A percentile compares a stretch with the other conserved stretches of the same genome.
phyloP scores from a whole-genome alignment of 92 coral and sea anemone genomes.

The Nematostella vectensis region DNA sequence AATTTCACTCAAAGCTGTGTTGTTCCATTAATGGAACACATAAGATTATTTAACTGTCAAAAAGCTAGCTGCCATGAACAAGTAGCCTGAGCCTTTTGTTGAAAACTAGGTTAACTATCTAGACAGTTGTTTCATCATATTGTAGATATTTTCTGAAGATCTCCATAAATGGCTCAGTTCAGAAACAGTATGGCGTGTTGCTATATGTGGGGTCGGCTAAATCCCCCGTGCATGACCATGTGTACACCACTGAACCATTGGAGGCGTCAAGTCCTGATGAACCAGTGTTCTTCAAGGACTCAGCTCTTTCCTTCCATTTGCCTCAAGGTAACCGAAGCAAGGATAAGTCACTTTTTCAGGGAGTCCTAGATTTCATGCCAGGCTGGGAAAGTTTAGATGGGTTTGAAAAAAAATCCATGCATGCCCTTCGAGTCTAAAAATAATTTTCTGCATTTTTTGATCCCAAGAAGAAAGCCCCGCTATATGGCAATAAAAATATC shows the following conservation, averaged over 20 bases:
- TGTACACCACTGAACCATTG: slow-evolving; percentile 46
- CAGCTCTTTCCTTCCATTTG: slow-evolving; percentile 43
- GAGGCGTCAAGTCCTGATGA: slow-evolving; percentile 29
- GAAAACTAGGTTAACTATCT: too few species aligned
- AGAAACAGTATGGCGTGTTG: slow-evolving; percentile 36
- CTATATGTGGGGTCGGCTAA: slow-evolving; percentile 37
- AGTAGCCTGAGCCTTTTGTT: too few species aligned
- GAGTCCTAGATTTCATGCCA: too few species aligned
- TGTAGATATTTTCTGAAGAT: slow-evolving; percentile 37
- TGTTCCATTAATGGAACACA: too few species aligned
- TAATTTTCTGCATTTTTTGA: too few species aligned
- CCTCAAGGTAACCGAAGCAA: slow-evolving; percentile 76
- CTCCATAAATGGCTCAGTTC: slow-evolving; percentile 43
- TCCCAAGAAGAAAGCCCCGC: too few species aligned
- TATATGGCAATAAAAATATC: too few species aligned
- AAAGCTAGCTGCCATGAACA: too few species aligned
- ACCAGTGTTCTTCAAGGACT: slow-evolving; percentile 32
- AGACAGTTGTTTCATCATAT: neutral
- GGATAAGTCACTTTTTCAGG: neutral
- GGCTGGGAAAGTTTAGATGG: neutral
- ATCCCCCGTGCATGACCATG: slow-evolving; percentile 26
- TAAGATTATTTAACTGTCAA: too few species aligned
- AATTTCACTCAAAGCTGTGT: too few species aligned
- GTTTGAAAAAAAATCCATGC: neutral
- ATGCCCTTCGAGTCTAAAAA: too few species aligned